Evolutionary conservation across 2,888 invertebrate genomes (phyloP).

Genomic region (Eilema sororculum): DNA sequence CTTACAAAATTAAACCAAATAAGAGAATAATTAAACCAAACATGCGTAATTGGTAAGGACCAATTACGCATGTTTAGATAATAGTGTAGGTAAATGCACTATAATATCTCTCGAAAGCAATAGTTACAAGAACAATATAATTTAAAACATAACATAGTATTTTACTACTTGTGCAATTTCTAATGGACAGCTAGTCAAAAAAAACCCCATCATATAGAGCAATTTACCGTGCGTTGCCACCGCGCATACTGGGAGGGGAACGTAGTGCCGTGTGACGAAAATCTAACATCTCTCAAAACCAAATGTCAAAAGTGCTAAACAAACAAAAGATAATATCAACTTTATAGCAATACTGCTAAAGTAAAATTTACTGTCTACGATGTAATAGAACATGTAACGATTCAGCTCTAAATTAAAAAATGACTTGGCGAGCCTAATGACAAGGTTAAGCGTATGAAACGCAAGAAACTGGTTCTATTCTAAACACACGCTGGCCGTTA

Average conservation of each 20-base stretch:
- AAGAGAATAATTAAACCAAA: too few species aligned
- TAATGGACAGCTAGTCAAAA: slow-evolving; percentile 42
- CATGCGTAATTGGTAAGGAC: too few species aligned
- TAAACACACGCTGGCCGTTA: slow-evolving; percentile 72
- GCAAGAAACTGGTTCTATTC: slow-evolving; percentile 77
- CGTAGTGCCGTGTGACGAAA: slow-evolving; percentile 66
- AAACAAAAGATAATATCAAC: slow-evolving; percentile 39
- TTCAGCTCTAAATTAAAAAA: slow-evolving; percentile 66
- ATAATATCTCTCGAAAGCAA: not conserved
- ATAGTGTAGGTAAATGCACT: not conserved
- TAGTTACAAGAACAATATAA: not conserved
- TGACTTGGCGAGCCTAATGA: slow-evolving; percentile 77
- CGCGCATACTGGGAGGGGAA: slow-evolving; percentile 58
- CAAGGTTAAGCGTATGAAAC: slow-evolving; percentile 77
- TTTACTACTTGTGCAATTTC: slow-evolving; percentile 32
- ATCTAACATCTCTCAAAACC: slow-evolving; percentile 49
- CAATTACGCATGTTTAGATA: not conserved
- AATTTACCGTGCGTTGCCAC: slow-evolving; percentile 58
- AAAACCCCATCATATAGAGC: slow-evolving; percentile 47
- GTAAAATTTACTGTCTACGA: slow-evolving; percentile 26
- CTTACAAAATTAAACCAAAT: too few species aligned
- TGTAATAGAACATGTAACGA: slow-evolving; percentile 21
- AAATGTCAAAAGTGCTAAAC: slow-evolving; percentile 42
- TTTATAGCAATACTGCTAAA: slow-evolving; percentile 33
- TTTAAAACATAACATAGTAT: slow-evolving; percentile 7